Conservation (phyloP, 2,113 vertebrate species). For the Ailuropoda melanoleuca region DNA sequence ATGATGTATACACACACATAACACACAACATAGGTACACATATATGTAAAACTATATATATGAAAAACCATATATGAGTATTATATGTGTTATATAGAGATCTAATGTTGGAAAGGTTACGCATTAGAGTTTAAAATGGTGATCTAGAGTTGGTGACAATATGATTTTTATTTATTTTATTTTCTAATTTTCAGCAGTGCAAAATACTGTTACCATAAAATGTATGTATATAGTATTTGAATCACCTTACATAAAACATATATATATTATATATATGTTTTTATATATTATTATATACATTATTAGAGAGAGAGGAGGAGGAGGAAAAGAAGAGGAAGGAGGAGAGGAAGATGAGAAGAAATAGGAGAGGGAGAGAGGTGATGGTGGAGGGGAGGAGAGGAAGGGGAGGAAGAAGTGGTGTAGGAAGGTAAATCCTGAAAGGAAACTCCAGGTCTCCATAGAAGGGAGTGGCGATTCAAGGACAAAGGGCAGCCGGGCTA, state of each 20-base stretch:
- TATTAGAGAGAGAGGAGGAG: not conserved
- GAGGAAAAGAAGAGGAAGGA: rapidly evolving
- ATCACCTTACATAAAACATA: not conserved
- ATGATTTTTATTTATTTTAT: not conserved
- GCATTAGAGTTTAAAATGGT: not conserved
- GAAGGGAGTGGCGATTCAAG: not conserved
- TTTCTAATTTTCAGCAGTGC: not conserved
- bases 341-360: not conserved
- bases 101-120: not conserved
- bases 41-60: not conserved
- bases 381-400: not conserved
- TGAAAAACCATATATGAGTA: not conserved
- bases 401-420: not conserved
- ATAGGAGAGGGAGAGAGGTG: not conserved
- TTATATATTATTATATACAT: not conserved
- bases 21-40: not conserved
- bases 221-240: not conserved
- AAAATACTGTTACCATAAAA: not conserved
- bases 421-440: not conserved
- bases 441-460: not conserved
- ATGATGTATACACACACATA: not conserved
- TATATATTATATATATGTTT: not conserved
- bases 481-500: not conserved
- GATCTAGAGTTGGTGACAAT: not conserved
- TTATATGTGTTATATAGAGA: not conserved